phyloP scores from a whole-genome alignment of 2,888 invertebrate genomes.

The Encarsia formosa region DNA sequence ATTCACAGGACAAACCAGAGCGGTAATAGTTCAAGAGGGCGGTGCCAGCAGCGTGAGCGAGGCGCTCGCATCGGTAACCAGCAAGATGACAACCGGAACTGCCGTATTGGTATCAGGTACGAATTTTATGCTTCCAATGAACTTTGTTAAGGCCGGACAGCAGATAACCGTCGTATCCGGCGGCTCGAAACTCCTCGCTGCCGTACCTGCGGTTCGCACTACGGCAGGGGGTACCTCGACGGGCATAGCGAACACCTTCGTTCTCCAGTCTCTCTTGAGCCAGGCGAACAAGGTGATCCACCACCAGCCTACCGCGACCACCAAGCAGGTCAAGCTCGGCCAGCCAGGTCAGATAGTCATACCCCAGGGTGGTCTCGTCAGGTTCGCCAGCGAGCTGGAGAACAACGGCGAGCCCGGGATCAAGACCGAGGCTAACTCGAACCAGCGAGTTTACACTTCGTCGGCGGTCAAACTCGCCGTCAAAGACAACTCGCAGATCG shows the following conservation, averaged over 20 bases:
- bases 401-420: neutral
- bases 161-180: conserved; percentile 71
- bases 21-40: conserved; percentile 48
- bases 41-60: conserved; percentile 56
- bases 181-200: conserved; percentile 57
- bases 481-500: conserved; percentile 29
- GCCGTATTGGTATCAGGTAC: conserved; percentile 67
- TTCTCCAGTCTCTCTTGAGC: conserved; percentile 65
- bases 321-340: conserved; percentile 28
- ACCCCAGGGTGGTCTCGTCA: conserved; percentile 35
- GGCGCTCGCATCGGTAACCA: conserved; percentile 60
- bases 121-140: conserved; percentile 68
- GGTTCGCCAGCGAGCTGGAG: conserved; percentile 31
- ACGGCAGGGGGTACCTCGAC: conserved; percentile 42
- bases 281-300: conserved; percentile 56
- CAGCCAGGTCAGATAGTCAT: conserved; percentile 37
- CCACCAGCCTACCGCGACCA: too few relatives aligned
- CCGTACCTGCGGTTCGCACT: conserved; percentile 42
- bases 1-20: conserved; percentile 37
- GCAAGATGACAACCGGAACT: conserved; percentile 53
- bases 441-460: conserved; percentile 45
- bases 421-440: conserved; percentile 23
- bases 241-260: conserved; percentile 58
- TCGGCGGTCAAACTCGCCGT: conserved; percentile 29
- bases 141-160: conserved; percentile 68